Conservation (phyloP, 2,113 vertebrate genomes). For the Athene cunicularia region DNA sequence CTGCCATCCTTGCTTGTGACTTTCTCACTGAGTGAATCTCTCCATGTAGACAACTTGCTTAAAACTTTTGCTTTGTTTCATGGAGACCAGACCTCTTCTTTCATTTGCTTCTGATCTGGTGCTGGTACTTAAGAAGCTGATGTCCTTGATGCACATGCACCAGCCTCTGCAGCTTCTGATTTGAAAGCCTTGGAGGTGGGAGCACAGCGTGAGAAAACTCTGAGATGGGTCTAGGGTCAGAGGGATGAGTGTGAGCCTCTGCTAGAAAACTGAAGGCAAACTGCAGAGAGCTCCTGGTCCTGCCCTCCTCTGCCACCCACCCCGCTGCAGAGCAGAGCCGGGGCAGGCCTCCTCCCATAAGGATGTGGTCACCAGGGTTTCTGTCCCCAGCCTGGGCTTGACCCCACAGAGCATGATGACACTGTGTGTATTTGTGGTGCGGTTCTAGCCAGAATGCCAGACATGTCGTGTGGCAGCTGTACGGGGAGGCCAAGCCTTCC, state of each 20-base stretch:
- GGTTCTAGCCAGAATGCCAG: conserved; percentile 43
- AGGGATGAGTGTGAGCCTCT: background rate
- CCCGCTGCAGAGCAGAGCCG: background rate
- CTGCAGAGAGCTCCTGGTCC: background rate
- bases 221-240: background rate
- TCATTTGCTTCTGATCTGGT: background rate
- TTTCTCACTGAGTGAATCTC: background rate
- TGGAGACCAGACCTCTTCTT: background rate
- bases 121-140: background rate
- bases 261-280: background rate
- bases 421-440: background rate
- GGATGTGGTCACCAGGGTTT: background rate
- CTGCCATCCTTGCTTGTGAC: background rate
- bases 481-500: conserved; percentile 29
- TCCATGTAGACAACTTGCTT: background rate
- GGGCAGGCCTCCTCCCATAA: background rate
- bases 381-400: background rate
- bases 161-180: background rate
- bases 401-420: background rate
- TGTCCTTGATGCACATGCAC: background rate
- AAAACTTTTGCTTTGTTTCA: background rate
- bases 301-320: background rate
- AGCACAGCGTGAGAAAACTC: background rate
- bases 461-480: conserved; percentile 28
- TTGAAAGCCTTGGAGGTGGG: background rate